A percentile compares a stretch with the other conserved stretches of the same genome.
Evolutionary conservation across 1,140 invertebrate genomes (phyloP).

Genomic region (Drosophila tropicalis): DNA sequence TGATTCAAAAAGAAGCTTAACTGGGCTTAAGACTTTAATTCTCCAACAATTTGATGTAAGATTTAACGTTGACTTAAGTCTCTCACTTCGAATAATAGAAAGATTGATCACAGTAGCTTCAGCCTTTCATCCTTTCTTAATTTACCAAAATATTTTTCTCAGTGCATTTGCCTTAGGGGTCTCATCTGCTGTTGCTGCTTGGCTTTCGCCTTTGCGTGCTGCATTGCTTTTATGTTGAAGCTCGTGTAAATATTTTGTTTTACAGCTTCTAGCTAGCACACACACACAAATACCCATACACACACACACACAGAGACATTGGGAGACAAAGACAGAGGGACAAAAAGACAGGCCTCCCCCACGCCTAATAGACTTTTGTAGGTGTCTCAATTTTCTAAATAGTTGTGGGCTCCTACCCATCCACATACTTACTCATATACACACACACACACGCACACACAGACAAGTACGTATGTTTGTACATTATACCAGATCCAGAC

Average conservation of each 20-base stretch:
- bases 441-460: conserved; percentile 37
- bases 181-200: conserved; percentile 21
- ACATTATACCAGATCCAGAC: conserved; percentile 7
- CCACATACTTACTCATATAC: neutral
- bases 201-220: conserved; percentile 53
- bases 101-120: too few species aligned
- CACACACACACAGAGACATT: conserved; percentile 25
- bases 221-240: conserved; percentile 59
- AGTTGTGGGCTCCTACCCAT: conserved; percentile 47
- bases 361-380: conserved; percentile 73
- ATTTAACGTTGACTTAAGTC: too few species aligned
- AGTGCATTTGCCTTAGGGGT: conserved; percentile 25
- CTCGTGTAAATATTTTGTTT: conserved; percentile 81
- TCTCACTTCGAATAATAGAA: too few species aligned
- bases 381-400: conserved; percentile 80
- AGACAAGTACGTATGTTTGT: conserved; percentile 13
- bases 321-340: conserved; percentile 1
- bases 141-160: neutral
- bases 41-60: too few species aligned
- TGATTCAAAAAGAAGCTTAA: neutral
- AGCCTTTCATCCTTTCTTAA: neutral
- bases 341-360: conserved; percentile 1
- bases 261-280: conserved; percentile 66
- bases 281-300: conserved; percentile 29
- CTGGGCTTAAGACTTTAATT: neutral